A percentile compares a stretch with the other conserved stretches of the same genome.
Conservation (phyloP, 2,113 vertebrate species). For the Illadopsis cleaveri region DNA sequence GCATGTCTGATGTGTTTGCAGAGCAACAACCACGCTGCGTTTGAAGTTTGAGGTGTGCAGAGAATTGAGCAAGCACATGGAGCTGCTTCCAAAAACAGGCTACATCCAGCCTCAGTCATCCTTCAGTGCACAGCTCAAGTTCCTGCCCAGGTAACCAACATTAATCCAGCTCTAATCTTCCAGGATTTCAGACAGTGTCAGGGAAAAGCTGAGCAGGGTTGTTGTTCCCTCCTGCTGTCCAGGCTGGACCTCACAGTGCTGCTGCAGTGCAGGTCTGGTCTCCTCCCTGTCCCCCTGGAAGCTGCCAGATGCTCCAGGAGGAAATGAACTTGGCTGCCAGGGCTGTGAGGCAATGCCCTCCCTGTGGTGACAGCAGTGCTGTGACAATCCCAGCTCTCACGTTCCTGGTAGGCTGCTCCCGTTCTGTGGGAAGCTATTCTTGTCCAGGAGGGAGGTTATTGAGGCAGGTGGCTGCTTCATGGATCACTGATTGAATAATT, state of each 20-base stretch:
- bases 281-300: background rate
- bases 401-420: background rate
- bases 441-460: background rate
- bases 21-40: conserved; percentile 78
- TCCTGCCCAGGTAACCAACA: conserved; percentile 85
- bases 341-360: conserved; percentile 4
- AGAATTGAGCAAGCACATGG: conserved; percentile 85
- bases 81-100: conserved; percentile 84
- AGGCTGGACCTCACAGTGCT: background rate
- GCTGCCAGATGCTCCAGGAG: conserved; percentile 32
- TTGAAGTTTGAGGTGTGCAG: conserved; percentile 87
- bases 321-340: conserved; percentile 56
- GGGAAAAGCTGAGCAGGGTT: background rate
- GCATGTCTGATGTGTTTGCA: conserved; percentile 38
- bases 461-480: conserved; percentile 53
- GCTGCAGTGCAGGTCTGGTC: background rate
- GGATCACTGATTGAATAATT: conserved; percentile 38
- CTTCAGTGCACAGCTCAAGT: conserved; percentile 85
- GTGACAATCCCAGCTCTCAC: background rate
- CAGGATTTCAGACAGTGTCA: background rate
- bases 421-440: background rate
- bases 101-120: conserved; percentile 84
- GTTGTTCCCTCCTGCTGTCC: background rate
- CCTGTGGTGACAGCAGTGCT: background rate
- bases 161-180: background rate